Evolutionary conservation across 2,113 vertebrate genomes (phyloP), one percentile per base, ranked within the genome.

Genomic region (Pteropus alecto): DNA sequence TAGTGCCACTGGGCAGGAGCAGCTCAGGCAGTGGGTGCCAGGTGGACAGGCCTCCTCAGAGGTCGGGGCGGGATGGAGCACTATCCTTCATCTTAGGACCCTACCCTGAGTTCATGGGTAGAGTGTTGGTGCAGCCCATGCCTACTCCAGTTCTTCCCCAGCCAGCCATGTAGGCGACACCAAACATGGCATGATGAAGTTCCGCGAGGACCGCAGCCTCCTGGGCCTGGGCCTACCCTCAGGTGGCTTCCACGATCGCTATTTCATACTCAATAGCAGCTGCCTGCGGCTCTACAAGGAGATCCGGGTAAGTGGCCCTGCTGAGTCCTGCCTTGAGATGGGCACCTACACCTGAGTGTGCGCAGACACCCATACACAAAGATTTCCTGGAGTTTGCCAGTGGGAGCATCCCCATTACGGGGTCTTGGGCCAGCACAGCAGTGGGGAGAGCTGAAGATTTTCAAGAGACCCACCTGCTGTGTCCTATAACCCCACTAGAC

Each of bases 241-340:
- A 0, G 98, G 99, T 0, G 99, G 99, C 97, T 99, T 99, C 98
- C 98, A 99, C 0, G 99, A 99, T 67, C 98, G 99, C 35, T 99
- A 99, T 98, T 99, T 99, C 97, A 99, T 99, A 97, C 99, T 99
- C 68, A 99, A 98, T 94, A 98, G 96, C 93, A 98, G 30, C 95
- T 99, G 98, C 7, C 99, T 99, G 21, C 98, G 99, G 70, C 99
- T 99, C 97, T 99, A 99, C 98, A 99, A 99, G 95, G 99, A 99
- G 93, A 98, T 99, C 74, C 97, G 99, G 98, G 99, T 99, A 98
- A 98, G 99, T 95, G 26, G 51, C 43, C 26, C 46, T 14, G 0
- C 58, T 2, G 19, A 19, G 67, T 60, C 63, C 43, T 70, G 18
- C 60, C 43, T 60, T 22, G 6, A 4, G 7, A 11, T 3, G 18